Conservation (phyloP, 2,113 vertebrate genomes). For the Campylomormyrus tamandua region DNA sequence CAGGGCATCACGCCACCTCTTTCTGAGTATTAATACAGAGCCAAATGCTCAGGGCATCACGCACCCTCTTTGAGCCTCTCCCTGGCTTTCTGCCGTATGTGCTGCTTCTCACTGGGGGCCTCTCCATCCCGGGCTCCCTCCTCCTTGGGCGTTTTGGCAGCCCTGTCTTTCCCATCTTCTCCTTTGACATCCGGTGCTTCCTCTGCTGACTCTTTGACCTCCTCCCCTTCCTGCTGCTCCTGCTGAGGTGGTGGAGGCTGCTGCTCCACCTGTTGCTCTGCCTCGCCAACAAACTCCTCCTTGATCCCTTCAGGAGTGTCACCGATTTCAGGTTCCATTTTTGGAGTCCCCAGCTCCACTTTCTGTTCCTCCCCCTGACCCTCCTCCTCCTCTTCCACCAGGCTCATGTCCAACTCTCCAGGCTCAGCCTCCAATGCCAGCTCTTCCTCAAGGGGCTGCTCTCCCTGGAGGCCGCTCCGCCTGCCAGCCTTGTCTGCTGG, state of each 20-base stretch:
- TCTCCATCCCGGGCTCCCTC: slow-evolving; percentile 55
- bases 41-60: neutral
- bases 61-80: slow-evolving; percentile 85
- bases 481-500: slow-evolving; percentile 51
- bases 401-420: slow-evolving; percentile 46
- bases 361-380: slow-evolving; percentile 2
- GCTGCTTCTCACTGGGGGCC: slow-evolving; percentile 60
- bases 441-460: slow-evolving; percentile 42
- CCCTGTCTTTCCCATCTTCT: slow-evolving; percentile 60
- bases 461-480: slow-evolving; percentile 55
- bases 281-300: slow-evolving; percentile 28
- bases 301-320: slow-evolving; percentile 37
- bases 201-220: slow-evolving; percentile 21
- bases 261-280: slow-evolving; percentile 25
- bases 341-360: slow-evolving; percentile 19
- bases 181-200: slow-evolving; percentile 13
- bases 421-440: slow-evolving; percentile 33
- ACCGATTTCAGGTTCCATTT: slow-evolving; percentile 38
- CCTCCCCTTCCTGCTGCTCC: slow-evolving; percentile 31
- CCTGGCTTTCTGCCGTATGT: slow-evolving; percentile 64
- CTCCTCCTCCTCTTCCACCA: slow-evolving; percentile 45
- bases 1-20: neutral
- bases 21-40: neutral
- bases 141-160: slow-evolving; percentile 56
- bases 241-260: neutral